Conservation (phyloP, 2,797 vertebrate species). For the Margarornis squamiger region DNA sequence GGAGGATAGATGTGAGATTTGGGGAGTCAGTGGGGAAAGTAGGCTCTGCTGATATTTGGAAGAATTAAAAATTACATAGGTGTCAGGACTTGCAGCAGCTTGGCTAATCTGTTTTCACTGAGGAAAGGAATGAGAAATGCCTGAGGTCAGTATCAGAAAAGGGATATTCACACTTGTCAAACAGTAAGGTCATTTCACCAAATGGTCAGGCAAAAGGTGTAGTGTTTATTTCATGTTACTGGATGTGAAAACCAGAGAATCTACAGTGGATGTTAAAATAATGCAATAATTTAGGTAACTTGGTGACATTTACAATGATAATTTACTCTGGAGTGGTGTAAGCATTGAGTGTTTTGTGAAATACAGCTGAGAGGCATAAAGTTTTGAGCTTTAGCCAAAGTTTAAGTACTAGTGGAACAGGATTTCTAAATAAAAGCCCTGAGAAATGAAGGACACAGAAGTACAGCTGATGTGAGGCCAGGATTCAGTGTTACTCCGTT, state of each 20-base stretch:
- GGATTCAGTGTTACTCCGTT: not conserved
- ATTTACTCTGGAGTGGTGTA: not conserved
- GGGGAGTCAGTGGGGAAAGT: not conserved
- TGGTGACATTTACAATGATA: not conserved
- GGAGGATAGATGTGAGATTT: not conserved
- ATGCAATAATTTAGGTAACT: not conserved
- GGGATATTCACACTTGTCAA: not conserved
- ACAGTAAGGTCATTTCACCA: not conserved
- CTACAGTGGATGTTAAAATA: not conserved
- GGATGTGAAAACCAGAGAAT: not conserved
- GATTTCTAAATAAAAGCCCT: not conserved
- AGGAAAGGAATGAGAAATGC: not conserved
- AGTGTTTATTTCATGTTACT: not conserved
- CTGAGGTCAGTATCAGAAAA: not conserved
- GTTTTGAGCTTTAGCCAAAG: constrained; percentile 19
- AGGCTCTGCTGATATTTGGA: not conserved
- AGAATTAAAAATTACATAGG: not conserved
- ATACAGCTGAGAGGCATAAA: not conserved
- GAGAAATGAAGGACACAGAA: not conserved
- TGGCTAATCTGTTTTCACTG: not conserved
- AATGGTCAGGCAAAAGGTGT: not conserved
- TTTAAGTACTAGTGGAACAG: not conserved
- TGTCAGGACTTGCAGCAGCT: not conserved
- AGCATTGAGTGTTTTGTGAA: not conserved
- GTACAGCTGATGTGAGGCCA: not conserved